A percentile compares a stretch with the other conserved stretches of the same genome.
phyloP scores from a whole-genome alignment of 2,113 vertebrate species.

The Rhagologus leucostigma region DNA sequence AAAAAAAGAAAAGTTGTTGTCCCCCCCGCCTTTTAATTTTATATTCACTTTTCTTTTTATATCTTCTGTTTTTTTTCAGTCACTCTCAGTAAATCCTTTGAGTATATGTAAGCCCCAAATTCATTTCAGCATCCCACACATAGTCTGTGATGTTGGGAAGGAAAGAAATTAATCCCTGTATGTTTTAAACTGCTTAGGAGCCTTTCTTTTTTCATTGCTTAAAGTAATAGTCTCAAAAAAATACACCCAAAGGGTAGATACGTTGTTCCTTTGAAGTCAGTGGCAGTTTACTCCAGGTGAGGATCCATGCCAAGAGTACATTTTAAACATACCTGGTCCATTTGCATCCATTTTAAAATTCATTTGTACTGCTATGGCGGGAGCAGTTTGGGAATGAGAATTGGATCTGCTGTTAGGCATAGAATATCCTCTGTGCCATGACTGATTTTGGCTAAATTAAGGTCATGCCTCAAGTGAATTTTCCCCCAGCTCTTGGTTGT shows the following conservation, averaged over 20 bases:
- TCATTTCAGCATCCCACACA: neutral
- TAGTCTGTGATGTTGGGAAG: conserved; percentile 5
- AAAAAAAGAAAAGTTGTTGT: neutral
- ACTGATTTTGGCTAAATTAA: neutral
- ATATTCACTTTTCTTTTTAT: neutral
- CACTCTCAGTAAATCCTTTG: neutral
- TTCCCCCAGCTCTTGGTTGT: neutral
- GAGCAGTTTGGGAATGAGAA: neutral
- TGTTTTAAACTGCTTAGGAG: neutral
- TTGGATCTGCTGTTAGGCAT: neutral
- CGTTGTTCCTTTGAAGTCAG: conserved; percentile 9
- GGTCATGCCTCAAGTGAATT: neutral
- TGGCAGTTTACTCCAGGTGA: neutral
- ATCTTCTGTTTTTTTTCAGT: neutral
- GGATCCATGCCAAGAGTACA: neutral
- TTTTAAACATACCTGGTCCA: conserved; percentile 12
- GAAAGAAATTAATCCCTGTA: neutral
- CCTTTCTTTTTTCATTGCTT: conserved; percentile 6
- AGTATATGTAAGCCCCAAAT: neutral
- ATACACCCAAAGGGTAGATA: neutral
- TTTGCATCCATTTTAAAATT: conserved; percentile 40
- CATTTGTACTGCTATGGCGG: neutral
- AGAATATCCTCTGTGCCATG: neutral
- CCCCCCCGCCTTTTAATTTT: neutral
- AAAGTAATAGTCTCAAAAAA: neutral